Conservation (phyloP, 1,140 invertebrate genomes). For the Proctacanthus coquilletti region DNA sequence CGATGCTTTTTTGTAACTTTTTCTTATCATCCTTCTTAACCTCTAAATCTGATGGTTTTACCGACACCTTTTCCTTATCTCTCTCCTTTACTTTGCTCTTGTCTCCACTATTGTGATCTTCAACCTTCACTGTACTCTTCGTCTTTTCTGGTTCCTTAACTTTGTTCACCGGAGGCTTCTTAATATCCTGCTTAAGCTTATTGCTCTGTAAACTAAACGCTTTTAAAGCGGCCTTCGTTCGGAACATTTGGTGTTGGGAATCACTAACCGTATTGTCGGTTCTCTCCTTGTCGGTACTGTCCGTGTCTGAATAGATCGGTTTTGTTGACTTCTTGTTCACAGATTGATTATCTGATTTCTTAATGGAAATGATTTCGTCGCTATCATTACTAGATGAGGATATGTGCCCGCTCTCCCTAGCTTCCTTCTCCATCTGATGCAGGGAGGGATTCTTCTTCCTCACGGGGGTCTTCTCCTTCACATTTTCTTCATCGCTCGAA, state of each 20-base stretch:
- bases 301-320: slow-evolving; percentile 60
- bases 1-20: background rate
- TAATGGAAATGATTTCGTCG: slow-evolving; percentile 51
- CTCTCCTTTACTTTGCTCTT: slow-evolving; percentile 13
- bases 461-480: slow-evolving; percentile 3
- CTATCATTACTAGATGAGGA: slow-evolving; percentile 51
- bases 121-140: slow-evolving; percentile 32
- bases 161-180: slow-evolving; percentile 4
- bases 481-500: slow-evolving; percentile 22
- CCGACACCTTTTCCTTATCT: background rate
- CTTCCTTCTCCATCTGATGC: slow-evolving; percentile 54
- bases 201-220: slow-evolving; percentile 41
- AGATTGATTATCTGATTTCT: slow-evolving; percentile 5
- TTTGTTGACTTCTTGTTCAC: slow-evolving; percentile 29
- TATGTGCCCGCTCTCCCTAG: slow-evolving; percentile 31
- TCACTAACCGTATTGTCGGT: slow-evolving; percentile 43
- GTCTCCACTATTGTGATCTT: no score
- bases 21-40: background rate
- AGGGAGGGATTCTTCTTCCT: slow-evolving; percentile 36
- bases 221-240: slow-evolving; percentile 71
- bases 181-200: slow-evolving; percentile 2
- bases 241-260: slow-evolving; percentile 46
- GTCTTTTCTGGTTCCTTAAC: slow-evolving; percentile 19
- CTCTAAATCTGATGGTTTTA: background rate
- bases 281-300: slow-evolving; percentile 34